Evolutionary conservation across 1,140 invertebrate species (phyloP), one percentile per base, ranked within the genome.

Genomic region (Leptoteleia sp.): DNA sequence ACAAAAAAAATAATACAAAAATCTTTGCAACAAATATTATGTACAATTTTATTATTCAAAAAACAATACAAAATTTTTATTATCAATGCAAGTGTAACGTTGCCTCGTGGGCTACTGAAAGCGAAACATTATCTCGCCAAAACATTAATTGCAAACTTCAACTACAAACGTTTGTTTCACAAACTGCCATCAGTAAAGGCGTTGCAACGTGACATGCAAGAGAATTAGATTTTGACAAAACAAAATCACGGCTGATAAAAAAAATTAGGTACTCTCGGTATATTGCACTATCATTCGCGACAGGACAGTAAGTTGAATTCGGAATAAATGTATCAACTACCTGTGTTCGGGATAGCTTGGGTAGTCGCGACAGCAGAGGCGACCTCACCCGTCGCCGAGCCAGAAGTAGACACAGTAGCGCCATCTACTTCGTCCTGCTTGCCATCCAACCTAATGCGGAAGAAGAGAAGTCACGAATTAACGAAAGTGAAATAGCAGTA

Each of bases 371-470:
- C 80, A 17, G 61, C 78, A 19, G 78, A 79, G 35, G 82, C 70
- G 8, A 57, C 25, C 37, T 83, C 83, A 16, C 81, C 82, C 12
- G 84, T 79, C n/a, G 72, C 79, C n/a, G 82, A 78, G 13, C 77
- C 83, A 4, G 81, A 75, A 54, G 84, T 82, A 37, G 87, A 87
- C 0, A 83, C 82, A 54, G 83, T 82, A 3, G 84, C 86, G 64
- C 86, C 82, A 79, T 89, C 87, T 9, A 85, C 82, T 76, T 89
- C 89, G 65, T 89, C 88, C 43, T 83, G 87, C 59, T 88, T 89
- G 42, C 89, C 89, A 70, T 90, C 89, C 84, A 90, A 81, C 84
- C 89, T 90, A 71, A 38, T 4, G 19, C 45, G 13, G 1, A 25
- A 19, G 4, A 15, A 38, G 6, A 25, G 6, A n/a, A n/a, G n/a